Conservation (phyloP, 2,888 invertebrate genomes). For the Chironomus tentans region DNA sequence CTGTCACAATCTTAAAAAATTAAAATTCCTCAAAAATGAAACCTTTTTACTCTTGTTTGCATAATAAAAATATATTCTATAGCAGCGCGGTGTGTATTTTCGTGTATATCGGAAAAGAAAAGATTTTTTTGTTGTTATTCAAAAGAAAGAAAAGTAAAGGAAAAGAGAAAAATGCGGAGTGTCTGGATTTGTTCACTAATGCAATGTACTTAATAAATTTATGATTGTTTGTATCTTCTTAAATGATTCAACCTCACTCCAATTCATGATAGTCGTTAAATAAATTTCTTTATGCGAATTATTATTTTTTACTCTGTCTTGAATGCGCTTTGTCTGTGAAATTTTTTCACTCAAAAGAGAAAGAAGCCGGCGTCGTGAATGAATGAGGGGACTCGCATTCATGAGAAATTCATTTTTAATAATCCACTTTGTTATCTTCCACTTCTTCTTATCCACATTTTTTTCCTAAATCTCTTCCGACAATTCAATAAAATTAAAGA, state of each 20-base stretch:
- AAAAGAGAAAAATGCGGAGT: neutral
- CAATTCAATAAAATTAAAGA: neutral
- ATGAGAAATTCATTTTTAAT: constrained; percentile 14
- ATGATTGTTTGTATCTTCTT: constrained; percentile 17
- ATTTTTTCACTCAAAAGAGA: no score
- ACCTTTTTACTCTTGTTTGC: neutral
- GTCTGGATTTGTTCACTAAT: constrained; percentile 23
- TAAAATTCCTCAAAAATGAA: neutral
- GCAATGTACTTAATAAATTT: constrained; percentile 26
- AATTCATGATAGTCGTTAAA: neutral
- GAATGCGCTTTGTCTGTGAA: neutral
- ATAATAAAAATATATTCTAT: no score
- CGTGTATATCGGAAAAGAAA: no score
- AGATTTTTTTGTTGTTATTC: no score
- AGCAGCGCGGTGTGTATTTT: neutral
- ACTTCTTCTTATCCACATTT: no score
- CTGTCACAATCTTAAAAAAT: no score
- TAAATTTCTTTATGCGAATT: no score
- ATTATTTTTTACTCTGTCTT: no score
- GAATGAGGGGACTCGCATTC: neutral
- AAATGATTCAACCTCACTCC: neutral
- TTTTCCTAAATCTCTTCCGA: neutral
- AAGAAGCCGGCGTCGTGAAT: no score
- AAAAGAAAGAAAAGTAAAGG: no score
- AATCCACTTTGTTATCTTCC: constrained; percentile 6